Percentiles rank a stretch among this genome's conserved stretches.
These are phyloP conservation scores for Pheosia tremula DNA, from an alignment of 2,888 invertebrate species.

Conservation along the genomic window DNA sequence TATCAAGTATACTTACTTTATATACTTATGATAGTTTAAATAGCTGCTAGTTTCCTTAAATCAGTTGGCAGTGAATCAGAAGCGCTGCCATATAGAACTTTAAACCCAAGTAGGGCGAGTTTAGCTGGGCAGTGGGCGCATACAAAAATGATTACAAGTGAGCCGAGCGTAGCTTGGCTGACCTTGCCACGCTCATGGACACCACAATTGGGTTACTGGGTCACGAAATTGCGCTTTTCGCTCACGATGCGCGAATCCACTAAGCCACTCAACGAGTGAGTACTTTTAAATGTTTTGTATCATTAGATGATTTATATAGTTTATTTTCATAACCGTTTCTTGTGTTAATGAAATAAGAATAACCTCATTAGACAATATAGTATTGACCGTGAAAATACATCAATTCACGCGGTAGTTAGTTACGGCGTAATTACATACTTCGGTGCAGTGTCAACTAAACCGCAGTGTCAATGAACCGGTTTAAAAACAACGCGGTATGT, in stretches of 20 bases:
- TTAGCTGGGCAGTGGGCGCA: slow-evolving; percentile 20
- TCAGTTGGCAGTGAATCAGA: too few species aligned
- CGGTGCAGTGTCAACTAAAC: slow-evolving; percentile 5
- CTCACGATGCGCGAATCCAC: slow-evolving; percentile 11
- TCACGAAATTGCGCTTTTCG: slow-evolving; percentile 58
- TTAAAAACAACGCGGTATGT: background rate
- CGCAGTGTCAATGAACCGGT: background rate
- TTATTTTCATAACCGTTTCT: too few species aligned
- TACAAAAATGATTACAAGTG: slow-evolving; percentile 43
- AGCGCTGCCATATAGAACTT: background rate
- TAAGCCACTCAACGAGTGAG: too few species aligned
- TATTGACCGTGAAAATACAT: background rate
- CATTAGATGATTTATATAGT: too few species aligned
- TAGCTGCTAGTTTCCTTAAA: too few species aligned
- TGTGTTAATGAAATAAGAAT: too few species aligned
- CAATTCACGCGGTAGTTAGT: background rate
- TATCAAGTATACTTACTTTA: too few species aligned
- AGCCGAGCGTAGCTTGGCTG: slow-evolving; percentile 47
- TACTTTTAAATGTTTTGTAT: too few species aligned
- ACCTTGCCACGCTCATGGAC: slow-evolving; percentile 76
- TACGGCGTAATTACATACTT: background rate
- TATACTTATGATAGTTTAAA: too few species aligned
- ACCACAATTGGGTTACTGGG: slow-evolving; percentile 72
- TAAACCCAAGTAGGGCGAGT: slow-evolving; percentile 25
- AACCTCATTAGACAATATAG: too few species aligned